Evolutionary conservation across 2,797 vertebrate genomes (phyloP).

Genomic region (Serranus cabrilla): DNA sequence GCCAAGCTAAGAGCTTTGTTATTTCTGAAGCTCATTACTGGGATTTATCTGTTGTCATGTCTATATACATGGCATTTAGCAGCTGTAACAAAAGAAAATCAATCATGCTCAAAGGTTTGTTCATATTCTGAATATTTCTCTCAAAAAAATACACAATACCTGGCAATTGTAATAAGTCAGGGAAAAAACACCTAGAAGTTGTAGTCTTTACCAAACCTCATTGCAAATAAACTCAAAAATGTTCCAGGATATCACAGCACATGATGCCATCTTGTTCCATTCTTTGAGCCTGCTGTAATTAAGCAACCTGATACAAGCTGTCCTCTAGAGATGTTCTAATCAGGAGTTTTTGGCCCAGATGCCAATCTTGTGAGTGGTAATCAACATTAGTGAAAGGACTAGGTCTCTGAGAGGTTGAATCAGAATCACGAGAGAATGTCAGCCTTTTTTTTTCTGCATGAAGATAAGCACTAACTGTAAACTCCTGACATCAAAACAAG

Average conservation of each 20-base stretch:
- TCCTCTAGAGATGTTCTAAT: not conserved
- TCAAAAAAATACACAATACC: not conserved
- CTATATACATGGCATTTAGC: not conserved
- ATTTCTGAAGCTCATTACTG: slow-evolving; percentile 5
- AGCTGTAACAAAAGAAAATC: not conserved
- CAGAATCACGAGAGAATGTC: not conserved
- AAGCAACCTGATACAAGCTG: slow-evolving; percentile 9
- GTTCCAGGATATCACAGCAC: slow-evolving; percentile 2
- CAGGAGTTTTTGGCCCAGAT: not conserved
- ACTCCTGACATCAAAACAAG: slow-evolving; percentile 7
- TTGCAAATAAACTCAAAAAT: not conserved
- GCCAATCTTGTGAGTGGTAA: not conserved
- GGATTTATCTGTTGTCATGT: not conserved
- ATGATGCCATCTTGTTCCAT: slow-evolving; percentile 8
- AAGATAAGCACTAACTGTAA: slow-evolving; percentile 6
- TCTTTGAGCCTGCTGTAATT: not conserved
- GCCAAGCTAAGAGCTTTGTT: slow-evolving; percentile 12
- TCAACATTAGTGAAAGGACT: not conserved
- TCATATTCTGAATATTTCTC: not conserved
- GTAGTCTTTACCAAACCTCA: not conserved
- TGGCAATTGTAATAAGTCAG: no score
- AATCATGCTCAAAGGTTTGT: not conserved
- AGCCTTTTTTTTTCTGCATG: not conserved
- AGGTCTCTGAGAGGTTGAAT: not conserved
- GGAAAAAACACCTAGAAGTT: not conserved